Evolutionary conservation across 1,140 invertebrate genomes (phyloP), one percentile per base, ranked within the genome.

Genomic region (Danaus melanippus): DNA sequence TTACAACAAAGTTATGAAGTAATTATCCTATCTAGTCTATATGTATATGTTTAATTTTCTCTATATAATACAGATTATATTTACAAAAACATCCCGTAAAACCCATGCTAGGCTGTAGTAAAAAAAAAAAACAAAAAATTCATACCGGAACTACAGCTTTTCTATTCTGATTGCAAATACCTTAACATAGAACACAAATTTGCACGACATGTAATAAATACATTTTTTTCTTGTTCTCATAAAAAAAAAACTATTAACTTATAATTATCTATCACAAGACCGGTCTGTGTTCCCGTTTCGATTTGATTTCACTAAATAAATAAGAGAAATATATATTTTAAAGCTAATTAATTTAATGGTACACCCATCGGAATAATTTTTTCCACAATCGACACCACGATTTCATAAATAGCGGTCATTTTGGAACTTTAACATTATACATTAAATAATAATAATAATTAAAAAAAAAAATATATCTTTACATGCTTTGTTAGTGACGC

Each of bases 1-100:
- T 85, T 83, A 83, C 80, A 66, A 76, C 80, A 81, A 78, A 76
- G 67, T 83, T 78, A 76, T 79, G 79, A 81, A 80, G 79, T 79
- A 83, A 82, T 81, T 79, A 77, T 59, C 64, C 76, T 85, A 85
- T 77, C 79, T 85, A 85, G 60, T 46, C 70, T 82, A 79, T 76
- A 78, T 78, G 69, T 79, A 84, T 83, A 81, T 81, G 66, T 84
- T 79, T 81, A 82, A 75, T 71, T 56, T 70, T 75, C 56, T 74
- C 79, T 80, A 85, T 85, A 85, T 85, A 71, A 73, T 85, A 85
- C 79, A 83, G 82, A 83, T 72, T 66, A 75, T 85, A 85, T 85
- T 76, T 84, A 83, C 79, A 84, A 69, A n/a, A 62, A 69, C 71
- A 68, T 77, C 79, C 79, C 79, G 77, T 80, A 79, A 74, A 65